These are phyloP conservation scores for Melopsittacus undulatus DNA, from an alignment of 2,797 vertebrate genomes.

Conservation along the genomic window DNA sequence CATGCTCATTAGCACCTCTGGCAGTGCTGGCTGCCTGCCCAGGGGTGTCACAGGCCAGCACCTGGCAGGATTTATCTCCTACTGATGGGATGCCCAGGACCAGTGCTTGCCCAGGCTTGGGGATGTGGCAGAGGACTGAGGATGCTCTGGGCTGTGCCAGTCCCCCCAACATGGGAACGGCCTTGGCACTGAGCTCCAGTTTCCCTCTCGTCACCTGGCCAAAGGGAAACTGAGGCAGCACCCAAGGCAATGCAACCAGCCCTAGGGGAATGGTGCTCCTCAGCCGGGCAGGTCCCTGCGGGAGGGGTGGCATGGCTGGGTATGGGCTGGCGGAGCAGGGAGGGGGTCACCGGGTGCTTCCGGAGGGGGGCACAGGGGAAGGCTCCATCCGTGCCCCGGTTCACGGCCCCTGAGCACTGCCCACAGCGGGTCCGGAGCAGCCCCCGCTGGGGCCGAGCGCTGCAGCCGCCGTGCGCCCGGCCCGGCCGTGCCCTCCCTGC, in stretches of 20 bases:
- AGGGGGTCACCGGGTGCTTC: accelerated
- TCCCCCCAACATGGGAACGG: accelerated
- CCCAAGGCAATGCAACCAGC: not conserved
- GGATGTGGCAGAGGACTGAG: accelerated
- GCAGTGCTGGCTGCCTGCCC: not conserved
- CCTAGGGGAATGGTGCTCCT: not conserved
- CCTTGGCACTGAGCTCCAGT: accelerated
- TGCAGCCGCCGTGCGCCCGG: conserved; percentile 47
- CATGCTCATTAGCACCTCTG: not conserved
- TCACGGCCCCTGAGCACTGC: accelerated
- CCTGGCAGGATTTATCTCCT: not conserved
- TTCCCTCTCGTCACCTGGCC: accelerated
- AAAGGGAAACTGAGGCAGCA: not conserved
- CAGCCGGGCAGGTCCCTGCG: not conserved
- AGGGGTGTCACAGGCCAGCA: not conserved
- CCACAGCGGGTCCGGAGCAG: not conserved
- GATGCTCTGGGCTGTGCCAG: not conserved
- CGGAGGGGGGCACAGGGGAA: accelerated
- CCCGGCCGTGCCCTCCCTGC: not conserved
- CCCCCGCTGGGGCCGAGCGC: not conserved
- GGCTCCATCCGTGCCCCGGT: accelerated
- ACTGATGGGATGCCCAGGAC: accelerated
- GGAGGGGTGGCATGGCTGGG: not conserved
- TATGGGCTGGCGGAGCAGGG: accelerated
- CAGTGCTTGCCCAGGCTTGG: accelerated